Base-by-base conservation (phyloP, 2,113 vertebrate genomes). In the Ctenodactylus gundi region DNA sequence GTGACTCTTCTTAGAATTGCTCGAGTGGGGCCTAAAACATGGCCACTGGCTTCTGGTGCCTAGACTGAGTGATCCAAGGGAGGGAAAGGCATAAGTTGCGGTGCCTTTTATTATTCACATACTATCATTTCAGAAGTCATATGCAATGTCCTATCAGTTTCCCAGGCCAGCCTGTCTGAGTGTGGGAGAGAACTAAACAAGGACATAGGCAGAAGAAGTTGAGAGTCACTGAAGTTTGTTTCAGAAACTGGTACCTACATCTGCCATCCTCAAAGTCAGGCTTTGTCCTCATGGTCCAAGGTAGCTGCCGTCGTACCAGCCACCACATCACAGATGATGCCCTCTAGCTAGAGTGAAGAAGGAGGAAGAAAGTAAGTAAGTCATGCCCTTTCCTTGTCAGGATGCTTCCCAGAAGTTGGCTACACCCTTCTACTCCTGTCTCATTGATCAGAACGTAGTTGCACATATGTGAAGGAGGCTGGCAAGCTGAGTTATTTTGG, bases 401-500 rank as follows among this genome's bases (percentile, higher is more conserved):
- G 44, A 93, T 68, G 70, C 41, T 86, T 93, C 85, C 55, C 34
- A n/a, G 68, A 89, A 62, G 27, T 89, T 77, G 53, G 41, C 44
- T 73, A 49, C 2, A 81, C 29, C 49, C 72, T 72, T 85, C 36
- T 76, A 67, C 41, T 90, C 92, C 21, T 53, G 44, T 51, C 72
- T 92, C 49, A 27, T 36, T 81, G 53, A 46, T 60, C 44, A 83
- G 72, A 94, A 87, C 46, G 78, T 82, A 81, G 62, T 46, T 57
- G 85, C 46, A 11, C 58, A 90, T 55, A 85, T 93, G 44, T 76
- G 88, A 94, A 77, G 46, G 82, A 78, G 46, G 51, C 76, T 93
- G 65, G 78, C n/a, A 87, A 67, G 81, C 68, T 78, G 23, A 87
- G 64, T 91, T 92, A 46, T 88, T 95, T 55, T 60, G 55, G 53